Evolutionary conservation across 2,888 invertebrate genomes (phyloP), one percentile per base, ranked within the genome.

Genomic region (Lasius fuliginosus): DNA sequence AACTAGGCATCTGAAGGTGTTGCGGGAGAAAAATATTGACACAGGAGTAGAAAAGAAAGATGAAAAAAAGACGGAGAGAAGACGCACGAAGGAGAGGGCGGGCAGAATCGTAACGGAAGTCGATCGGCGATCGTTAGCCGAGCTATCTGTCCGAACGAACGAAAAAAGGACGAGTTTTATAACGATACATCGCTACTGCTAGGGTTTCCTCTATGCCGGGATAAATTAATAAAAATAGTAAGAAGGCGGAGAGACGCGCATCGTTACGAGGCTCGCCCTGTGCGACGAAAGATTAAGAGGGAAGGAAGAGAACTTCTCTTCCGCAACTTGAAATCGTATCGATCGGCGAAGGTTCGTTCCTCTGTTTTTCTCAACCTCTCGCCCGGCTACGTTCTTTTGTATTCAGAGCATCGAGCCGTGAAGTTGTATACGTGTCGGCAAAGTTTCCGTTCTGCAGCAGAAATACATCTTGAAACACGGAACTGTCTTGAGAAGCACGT

Each of bases 21-120:
- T 65, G 71, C 58, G 56, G 33, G 49, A 49, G 81, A 87, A 82
- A 79, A 84, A 86, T 88, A 86, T 86, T 76, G 82, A 83, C 68
- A 64, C 33, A 49, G 82, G 42, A 36, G 23, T 67, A 23, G 60
- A 68, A 33, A 82, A 53, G 30, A 62, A 56, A 69, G 49, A 40
- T 71, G 64, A 60, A 75, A 74, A 81, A 77, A 3, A 56, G n/a
- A 64, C 6, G 23, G 49, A 76, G 36, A 58, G 74, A 33, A 18
- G 33, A 40, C 8, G 11, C 9, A 23, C 2, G 27, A 12, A 12
- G 23, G n/a, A 46, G 11, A 18, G 36, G 53, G 2, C 18, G 49
- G 30, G 27, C 18, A 81, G 36, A 81, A 23, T 73, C 23, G 49
- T 49, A 81, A 73, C 30, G 60, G 33, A 64, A 60, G 27, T 71